Evolutionary conservation across 2,113 vertebrate genomes (phyloP), one percentile per base, ranked within the genome.

Genomic region (Gasterosteus nipponicus): DNA sequence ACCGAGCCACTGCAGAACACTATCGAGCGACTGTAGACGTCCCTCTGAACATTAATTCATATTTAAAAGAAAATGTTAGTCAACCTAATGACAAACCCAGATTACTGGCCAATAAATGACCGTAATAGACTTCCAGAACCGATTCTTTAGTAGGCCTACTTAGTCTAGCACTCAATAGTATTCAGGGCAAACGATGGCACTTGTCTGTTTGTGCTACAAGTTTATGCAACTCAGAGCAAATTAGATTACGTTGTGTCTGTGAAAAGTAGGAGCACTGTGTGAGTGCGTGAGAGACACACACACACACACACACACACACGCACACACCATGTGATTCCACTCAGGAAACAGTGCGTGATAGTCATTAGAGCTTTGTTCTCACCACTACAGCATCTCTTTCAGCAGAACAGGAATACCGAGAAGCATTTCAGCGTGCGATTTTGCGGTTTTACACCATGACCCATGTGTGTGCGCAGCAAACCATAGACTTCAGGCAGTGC

Each of bases 291-390:
- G 38, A n/a, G 4, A 33, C 39, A 8, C 62, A n/a, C 38, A 29
- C 8, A 74, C 62, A n/a, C 38, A 33, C 39, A 8, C 62, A n/a
- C 38, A 29, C 8, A 74, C 62, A n/a, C 38, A 29, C 8, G 74
- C 22, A 31, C 4, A 7, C 15, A 64, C 22, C 89, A 88, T 86
- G 82, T 83, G 86, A 83, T 78, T 84, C 62, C 81, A 81, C 83
- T 89, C 56, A 81, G 41, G 26, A 44, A 76, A 54, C 41, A 38
- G 64, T 76, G 73, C 81, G 87, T 88, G 77, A 81, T 70, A 80
- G 86, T 92, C 89, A 90, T 81, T 87, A 89, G 87, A 90, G n/a
- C 64, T 49, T 6, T 53, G 67, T 70, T 73, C 68, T 63, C 61
- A 51, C 71, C 56, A 44, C 69, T 64, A 6, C 56, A 77, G 72